Conservation (phyloP, 2,888 invertebrate genomes). For the Caenorhabditis panamensis region DNA sequence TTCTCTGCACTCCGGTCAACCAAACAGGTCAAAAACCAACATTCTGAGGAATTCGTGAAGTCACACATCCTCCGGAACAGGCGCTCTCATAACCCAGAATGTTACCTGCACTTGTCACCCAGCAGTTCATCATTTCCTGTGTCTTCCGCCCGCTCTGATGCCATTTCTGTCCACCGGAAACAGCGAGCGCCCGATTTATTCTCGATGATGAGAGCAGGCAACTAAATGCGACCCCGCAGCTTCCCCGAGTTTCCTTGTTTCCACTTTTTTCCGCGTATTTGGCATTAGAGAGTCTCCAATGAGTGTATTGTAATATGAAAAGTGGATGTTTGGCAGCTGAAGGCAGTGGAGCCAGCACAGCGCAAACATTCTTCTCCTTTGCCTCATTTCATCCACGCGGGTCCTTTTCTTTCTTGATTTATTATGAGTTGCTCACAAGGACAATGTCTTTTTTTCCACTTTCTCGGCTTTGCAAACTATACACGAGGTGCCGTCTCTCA, state of each 20-base stretch:
- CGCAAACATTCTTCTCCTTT: conserved; percentile 43
- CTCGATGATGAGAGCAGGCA: conserved; percentile 15
- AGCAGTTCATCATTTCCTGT: background rate
- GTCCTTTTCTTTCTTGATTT: conserved; percentile 49
- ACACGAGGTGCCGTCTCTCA: conserved; percentile 20
- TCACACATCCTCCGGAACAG: no score
- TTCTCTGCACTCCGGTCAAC: no score
- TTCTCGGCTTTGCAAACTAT: conserved; percentile 19
- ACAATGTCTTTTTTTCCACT: conserved; percentile 28
- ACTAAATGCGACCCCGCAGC: conserved; percentile 17
- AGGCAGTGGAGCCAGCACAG: conserved; percentile 15
- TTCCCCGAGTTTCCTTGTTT: conserved; percentile 22
- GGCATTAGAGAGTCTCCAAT: conserved; percentile 36
- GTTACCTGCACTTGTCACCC: conserved; percentile 1
- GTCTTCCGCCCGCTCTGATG: background rate
- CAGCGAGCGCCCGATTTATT: background rate
- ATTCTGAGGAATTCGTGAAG: background rate
- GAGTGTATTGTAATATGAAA: conserved; percentile 48
- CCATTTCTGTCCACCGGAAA: conserved; percentile 6
- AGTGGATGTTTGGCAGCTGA: conserved; percentile 34
- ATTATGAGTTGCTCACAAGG: conserved; percentile 54
- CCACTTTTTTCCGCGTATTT: conserved; percentile 13
- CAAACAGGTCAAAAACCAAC: conserved; percentile 4
- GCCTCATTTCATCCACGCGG: conserved; percentile 56
- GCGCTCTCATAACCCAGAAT: background rate